phyloP scores from a whole-genome alignment of 2,113 vertebrate genomes.

The Acanthochromis polyacanthus region DNA sequence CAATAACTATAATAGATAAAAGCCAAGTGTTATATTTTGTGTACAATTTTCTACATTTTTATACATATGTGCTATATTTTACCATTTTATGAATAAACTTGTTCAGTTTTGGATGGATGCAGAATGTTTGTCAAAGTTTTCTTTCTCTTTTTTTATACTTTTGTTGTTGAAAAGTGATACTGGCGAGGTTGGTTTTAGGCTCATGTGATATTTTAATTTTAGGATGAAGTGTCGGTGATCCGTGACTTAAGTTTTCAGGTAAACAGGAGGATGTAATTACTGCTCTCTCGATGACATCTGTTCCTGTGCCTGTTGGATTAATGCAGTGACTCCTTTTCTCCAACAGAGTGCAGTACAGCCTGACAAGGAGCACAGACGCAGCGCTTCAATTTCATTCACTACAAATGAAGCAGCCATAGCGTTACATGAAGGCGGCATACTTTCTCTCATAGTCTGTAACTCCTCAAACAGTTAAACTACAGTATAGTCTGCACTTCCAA shows the following conservation, averaged over 20 bases:
- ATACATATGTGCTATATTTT: conserved; percentile 90
- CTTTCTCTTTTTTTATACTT: background rate
- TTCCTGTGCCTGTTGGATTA: background rate
- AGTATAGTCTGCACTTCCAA: background rate
- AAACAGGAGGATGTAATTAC: background rate
- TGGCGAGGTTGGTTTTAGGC: too few relatives aligned
- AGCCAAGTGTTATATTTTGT: conserved; percentile 88
- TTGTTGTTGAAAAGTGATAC: background rate
- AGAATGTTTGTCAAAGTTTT: conserved; percentile 50
- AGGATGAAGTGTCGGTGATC: background rate
- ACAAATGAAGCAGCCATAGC: background rate
- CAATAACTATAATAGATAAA: conserved; percentile 85
- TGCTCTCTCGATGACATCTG: background rate
- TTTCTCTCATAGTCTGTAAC: background rate
- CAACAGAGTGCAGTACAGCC: conserved; percentile 71
- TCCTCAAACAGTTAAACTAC: background rate
- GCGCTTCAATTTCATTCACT: conserved; percentile 19
- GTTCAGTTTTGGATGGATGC: conserved; percentile 81
- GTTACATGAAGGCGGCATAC: background rate
- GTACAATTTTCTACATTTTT: conserved; percentile 89
- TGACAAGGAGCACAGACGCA: conserved; percentile 1
- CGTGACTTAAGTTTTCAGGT: conserved; percentile 1
- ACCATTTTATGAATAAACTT: conserved; percentile 87
- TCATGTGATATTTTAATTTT: background rate
- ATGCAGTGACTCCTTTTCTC: conserved; percentile 43